Evolutionary conservation across 2,797 vertebrate genomes (phyloP), one percentile per base, ranked within the genome.

Genomic region (Micrastur ruficollis): DNA sequence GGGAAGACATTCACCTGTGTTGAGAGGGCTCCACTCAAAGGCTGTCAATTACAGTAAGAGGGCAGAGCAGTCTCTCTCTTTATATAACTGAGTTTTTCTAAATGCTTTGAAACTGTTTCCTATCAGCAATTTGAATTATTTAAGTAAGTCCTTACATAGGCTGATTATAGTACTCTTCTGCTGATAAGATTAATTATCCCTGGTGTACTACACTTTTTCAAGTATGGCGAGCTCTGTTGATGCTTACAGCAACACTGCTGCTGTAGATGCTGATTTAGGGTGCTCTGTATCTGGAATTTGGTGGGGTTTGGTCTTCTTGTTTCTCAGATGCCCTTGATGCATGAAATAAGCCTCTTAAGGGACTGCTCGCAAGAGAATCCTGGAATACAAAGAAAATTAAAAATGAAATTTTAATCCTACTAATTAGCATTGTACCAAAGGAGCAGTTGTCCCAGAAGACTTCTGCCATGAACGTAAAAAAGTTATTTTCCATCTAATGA

Each of bases 141-240:
- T 95, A 93, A 95, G 62, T 59, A 80, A 95, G 72, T 65, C 53
- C 61, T 82, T 85, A 83, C 52, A 86, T 22, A 75, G 90, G 76
- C 86, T 96, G 90, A 91, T 95, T 91, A 53, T 73, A 90, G 82
- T 36, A 4, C 62, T 96, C 59, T 80, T 95, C 19, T 5, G 7
- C 86, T 92, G 91, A 79, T 95, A 93, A 96, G 83, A 82, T 95
- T 93, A 96, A 96, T 95, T 96, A 94, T 93, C 74, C 76, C 65
- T 52, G 59, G 71, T 76, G 55, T 40, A 65, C 67, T 80, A 66
- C 75, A 58, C 79, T 94, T 94, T 78, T 90, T 86, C 82, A 81
- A 81, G 67, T 79, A 31, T 20, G 46, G 61, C 1, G 3, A 67
- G 86, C 73, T 93, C 52, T 4, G 12, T 12, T 89, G 85, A 42